These are phyloP conservation scores for Atopsyche davidsoni DNA, from an alignment of 1,140 invertebrate species.

Conservation along the genomic window DNA sequence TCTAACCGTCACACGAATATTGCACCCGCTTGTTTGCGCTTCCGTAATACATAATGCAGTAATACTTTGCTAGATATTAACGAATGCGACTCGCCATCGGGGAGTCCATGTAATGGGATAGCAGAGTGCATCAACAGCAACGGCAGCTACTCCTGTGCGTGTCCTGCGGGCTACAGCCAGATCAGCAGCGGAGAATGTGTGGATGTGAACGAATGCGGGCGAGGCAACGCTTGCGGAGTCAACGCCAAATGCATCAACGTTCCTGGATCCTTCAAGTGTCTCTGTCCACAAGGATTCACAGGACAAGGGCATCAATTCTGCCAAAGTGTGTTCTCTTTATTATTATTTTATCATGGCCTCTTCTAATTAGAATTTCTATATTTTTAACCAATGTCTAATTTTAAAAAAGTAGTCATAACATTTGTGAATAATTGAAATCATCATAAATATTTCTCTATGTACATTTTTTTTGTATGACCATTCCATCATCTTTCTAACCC, in stretches of 20 bases:
- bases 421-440: too few species aligned
- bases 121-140: constrained; percentile 69
- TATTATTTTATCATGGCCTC: background rate
- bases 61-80: constrained; percentile 32
- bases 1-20: constrained; percentile 12
- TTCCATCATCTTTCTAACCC: too few species aligned
- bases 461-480: too few species aligned
- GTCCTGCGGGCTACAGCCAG: constrained; percentile 56
- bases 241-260: constrained; percentile 79
- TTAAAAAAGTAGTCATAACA: too few species aligned
- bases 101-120: constrained; percentile 60
- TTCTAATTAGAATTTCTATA: background rate
- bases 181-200: constrained; percentile 68
- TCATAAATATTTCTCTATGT: too few species aligned
- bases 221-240: constrained; percentile 68
- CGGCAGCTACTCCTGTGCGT: constrained; percentile 69
- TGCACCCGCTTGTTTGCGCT: constrained; percentile 28
- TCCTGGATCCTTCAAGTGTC: constrained; percentile 82
- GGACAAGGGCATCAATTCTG: constrained; percentile 69
- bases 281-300: constrained; percentile 73
- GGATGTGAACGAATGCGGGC: constrained; percentile 83
- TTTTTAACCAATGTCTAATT: too few species aligned
- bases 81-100: constrained; percentile 32
- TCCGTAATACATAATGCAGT: constrained; percentile 30
- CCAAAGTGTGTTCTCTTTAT: constrained; percentile 66